phyloP scores from a whole-genome alignment of 2,888 invertebrate genomes.

The Autographa gamma region DNA sequence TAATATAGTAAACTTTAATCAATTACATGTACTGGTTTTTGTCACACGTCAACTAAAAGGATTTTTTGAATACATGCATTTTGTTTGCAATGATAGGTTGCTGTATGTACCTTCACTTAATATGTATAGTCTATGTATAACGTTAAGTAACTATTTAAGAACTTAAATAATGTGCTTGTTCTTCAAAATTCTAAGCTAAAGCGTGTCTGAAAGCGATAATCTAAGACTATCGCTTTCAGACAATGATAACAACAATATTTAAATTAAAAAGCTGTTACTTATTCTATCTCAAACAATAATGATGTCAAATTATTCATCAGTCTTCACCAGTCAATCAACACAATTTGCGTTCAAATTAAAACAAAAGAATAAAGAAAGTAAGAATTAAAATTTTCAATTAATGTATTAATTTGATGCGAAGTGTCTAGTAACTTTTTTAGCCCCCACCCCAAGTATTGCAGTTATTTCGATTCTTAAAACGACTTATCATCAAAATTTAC shows the following conservation, averaged over 20 bases:
- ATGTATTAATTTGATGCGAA: slow-evolving; percentile 57
- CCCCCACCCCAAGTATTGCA: slow-evolving; percentile 66
- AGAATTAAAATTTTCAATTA: slow-evolving; percentile 52
- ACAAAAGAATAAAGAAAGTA: slow-evolving; percentile 8
- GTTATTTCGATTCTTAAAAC: slow-evolving; percentile 80
- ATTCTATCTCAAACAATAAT: background rate
- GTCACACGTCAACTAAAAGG: no score
- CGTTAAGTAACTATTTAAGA: no score
- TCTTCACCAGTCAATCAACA: background rate
- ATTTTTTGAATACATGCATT: no score
- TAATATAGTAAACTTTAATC: no score
- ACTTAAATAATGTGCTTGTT: no score
- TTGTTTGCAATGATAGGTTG: no score
- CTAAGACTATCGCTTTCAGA: no score
- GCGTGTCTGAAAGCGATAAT: no score
- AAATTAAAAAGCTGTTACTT: background rate
- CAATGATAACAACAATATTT: background rate
- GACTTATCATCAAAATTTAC: slow-evolving; percentile 82
- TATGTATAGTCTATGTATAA: no score
- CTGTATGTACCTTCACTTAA: no score
- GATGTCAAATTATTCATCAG: background rate
- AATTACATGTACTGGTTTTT: no score
- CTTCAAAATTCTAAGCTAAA: no score
- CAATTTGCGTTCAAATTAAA: slow-evolving; percentile 1
- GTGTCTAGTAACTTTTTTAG: slow-evolving; percentile 61